A percentile compares a stretch with the other conserved stretches of the same genome.
Evolutionary conservation across 2,888 invertebrate genomes (phyloP).

Genomic region (Monopis laevigella): DNA sequence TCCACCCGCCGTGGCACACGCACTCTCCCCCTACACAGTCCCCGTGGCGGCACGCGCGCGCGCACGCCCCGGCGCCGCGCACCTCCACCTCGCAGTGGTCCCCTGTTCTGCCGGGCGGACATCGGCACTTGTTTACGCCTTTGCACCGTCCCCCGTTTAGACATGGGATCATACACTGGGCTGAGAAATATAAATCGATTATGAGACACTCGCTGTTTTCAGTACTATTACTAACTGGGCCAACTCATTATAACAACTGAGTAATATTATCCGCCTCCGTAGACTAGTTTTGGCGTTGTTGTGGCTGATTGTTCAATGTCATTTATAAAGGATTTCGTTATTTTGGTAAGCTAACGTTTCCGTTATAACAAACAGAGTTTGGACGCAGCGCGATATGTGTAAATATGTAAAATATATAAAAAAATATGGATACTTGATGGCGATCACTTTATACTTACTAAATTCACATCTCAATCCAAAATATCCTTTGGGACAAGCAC

Average conservation of each 20-base stretch:
- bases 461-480: constrained; percentile 91
- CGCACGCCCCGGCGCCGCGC: constrained; percentile 74
- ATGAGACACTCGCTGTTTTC: too few species aligned
- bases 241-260: too few species aligned
- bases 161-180: constrained; percentile 91
- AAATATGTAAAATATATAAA: background rate
- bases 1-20: constrained; percentile 84
- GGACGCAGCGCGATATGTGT: background rate
- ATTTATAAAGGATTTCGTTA: too few species aligned
- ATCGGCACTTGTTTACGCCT: constrained; percentile 90
- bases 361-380: too few species aligned
- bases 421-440: background rate
- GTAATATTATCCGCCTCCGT: too few species aligned
- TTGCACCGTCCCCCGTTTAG: constrained; percentile 90
- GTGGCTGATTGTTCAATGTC: too few species aligned
- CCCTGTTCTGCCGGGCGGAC: constrained; percentile 84
- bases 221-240: too few species aligned
- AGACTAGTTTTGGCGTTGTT: too few species aligned
- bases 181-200: constrained; percentile 65
- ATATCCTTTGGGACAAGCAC: constrained; percentile 91
- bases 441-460: constrained; percentile 81
- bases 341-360: too few species aligned
- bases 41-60: constrained; percentile 81
- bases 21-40: constrained; percentile 77
- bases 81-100: constrained; percentile 92